Conservation (phyloP, 1,140 invertebrate genomes). For the Battus philenor region DNA sequence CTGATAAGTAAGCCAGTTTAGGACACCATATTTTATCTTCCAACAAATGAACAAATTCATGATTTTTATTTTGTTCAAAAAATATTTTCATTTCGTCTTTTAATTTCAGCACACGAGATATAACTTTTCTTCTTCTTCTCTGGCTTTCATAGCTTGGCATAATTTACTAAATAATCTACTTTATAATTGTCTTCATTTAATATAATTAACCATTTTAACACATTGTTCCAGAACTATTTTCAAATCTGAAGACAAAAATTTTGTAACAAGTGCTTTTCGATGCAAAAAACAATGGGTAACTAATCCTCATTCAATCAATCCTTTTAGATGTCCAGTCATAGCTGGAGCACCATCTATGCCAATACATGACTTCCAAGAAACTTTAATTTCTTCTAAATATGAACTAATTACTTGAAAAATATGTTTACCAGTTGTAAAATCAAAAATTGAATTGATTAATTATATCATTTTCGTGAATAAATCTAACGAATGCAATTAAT, state of each 20-base stretch:
- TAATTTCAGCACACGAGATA: background rate
- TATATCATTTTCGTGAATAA: slow-evolving; percentile 6
- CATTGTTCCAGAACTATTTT: too few species aligned
- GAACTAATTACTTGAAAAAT: background rate
- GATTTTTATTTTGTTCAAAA: background rate
- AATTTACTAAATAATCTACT: slow-evolving; percentile 9
- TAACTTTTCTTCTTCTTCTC: slow-evolving; percentile 1
- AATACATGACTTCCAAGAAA: background rate
- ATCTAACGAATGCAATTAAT: background rate
- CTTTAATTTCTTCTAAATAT: background rate
- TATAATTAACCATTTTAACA: too few species aligned
- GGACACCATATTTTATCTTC: slow-evolving; percentile 9
- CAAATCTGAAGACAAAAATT: slow-evolving; percentile 11
- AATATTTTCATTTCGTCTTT: background rate
- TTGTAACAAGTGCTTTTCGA: slow-evolving; percentile 9
- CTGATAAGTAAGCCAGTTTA: slow-evolving; percentile 10
- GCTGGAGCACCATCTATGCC: slow-evolving; percentile 6
- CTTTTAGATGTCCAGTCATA: slow-evolving; percentile 11
- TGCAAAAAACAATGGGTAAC: slow-evolving; percentile 14
- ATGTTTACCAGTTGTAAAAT: slow-evolving; percentile 5
- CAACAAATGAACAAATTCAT: slow-evolving; percentile 15
- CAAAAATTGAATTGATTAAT: slow-evolving; percentile 1
- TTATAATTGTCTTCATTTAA: slow-evolving; percentile 3
- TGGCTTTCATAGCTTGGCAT: slow-evolving; percentile 8
- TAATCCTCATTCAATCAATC: slow-evolving; percentile 7